Conservation (phyloP, 2,113 vertebrate species). For the Rhinopomastus cyanomelas region DNA sequence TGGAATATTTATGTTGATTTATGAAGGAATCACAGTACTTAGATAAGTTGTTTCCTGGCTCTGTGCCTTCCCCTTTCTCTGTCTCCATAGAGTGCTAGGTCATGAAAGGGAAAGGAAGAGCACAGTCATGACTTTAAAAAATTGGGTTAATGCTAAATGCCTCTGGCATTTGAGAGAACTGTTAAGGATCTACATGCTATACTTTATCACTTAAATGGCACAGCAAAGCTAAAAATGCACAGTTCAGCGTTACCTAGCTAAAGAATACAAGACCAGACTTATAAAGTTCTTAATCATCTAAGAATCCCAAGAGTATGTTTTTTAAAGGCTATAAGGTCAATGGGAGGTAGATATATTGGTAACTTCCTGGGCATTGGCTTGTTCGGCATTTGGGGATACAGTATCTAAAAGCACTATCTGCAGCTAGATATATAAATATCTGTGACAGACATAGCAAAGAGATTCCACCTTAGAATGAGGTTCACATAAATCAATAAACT, state of each 20-base stretch:
- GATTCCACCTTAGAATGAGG: not conserved
- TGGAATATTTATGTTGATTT: conserved; percentile 29
- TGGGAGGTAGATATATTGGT: not conserved
- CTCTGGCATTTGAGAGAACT: not conserved
- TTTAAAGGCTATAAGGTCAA: not conserved
- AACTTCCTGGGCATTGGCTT: not conserved
- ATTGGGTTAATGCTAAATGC: not conserved
- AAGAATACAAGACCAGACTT: not conserved
- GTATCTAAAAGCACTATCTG: not conserved
- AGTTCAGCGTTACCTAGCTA: not conserved
- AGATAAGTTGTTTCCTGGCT: conserved; percentile 43
- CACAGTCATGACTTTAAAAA: not conserved
- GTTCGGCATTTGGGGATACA: not conserved
- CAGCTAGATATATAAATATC: not conserved
- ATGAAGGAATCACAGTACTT: conserved; percentile 20
- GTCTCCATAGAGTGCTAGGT: not conserved
- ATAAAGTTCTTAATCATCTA: not conserved
- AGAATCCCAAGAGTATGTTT: not conserved
- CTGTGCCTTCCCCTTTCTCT: conserved; percentile 7
- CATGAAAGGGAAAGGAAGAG: not conserved
- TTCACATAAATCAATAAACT: not conserved
- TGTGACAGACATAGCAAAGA: not conserved
- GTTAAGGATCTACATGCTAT: not conserved
- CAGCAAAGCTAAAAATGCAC: not conserved
- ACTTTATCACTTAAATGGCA: not conserved